Evolutionary conservation across 1,140 invertebrate species (phyloP).

Genomic region (Drosophila arizonae): DNA sequence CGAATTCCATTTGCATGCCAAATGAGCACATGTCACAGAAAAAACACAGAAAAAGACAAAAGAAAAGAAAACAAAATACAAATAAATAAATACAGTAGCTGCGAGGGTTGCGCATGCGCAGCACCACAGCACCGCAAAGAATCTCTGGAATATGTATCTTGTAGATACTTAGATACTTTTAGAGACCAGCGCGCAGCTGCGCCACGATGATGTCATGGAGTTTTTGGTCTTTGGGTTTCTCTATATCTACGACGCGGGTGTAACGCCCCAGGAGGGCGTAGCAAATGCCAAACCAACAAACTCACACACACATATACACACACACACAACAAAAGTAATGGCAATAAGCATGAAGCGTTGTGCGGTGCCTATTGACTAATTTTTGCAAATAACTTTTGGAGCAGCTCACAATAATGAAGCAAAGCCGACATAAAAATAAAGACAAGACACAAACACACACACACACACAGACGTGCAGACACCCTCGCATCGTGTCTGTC

Average conservation of each 20-base stretch:
- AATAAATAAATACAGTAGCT: constrained; percentile 48
- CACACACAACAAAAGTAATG: constrained; percentile 48
- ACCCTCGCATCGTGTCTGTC: constrained; percentile 16
- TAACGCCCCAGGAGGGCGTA: constrained; percentile 50
- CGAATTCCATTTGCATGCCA: constrained; percentile 51
- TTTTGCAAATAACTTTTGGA: constrained; percentile 73
- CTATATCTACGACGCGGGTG: constrained; percentile 32
- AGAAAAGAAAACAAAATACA: constrained; percentile 1
- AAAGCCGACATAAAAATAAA: constrained; percentile 55
- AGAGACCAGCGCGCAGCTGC: constrained; percentile 49
- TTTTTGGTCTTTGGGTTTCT: constrained; percentile 17
- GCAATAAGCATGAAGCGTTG: constrained; percentile 43
- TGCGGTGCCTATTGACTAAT: constrained; percentile 64
- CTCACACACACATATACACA: constrained; percentile 2
- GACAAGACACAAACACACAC: constrained; percentile 28
- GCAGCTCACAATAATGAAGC: constrained; percentile 53
- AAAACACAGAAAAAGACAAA: constrained; percentile 10
- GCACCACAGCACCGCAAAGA: constrained; percentile 40
- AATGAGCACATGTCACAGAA: constrained; percentile 44
- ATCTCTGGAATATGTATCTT: constrained; percentile 27
- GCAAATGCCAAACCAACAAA: constrained; percentile 44
- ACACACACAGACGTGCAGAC: constrained; percentile 3
- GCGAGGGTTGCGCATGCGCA: constrained; percentile 71
- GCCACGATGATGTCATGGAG: constrained; percentile 70
- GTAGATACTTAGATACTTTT: constrained; percentile 39